phyloP scores from a whole-genome alignment of 2,113 vertebrate species.

The Dicentrarchus labrax region DNA sequence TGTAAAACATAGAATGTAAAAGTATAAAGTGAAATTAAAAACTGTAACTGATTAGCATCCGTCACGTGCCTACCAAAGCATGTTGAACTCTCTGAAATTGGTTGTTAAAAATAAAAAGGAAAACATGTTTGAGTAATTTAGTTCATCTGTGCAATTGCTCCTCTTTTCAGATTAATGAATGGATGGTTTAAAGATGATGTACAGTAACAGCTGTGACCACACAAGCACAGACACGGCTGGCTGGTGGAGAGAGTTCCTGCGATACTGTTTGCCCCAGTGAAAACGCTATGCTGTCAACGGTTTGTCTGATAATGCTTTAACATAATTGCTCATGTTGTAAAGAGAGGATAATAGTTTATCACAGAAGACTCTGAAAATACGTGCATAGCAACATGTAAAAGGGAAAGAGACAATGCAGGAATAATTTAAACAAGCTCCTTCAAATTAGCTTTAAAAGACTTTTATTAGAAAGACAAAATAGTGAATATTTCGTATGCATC shows the following conservation, averaged over 20 bases:
- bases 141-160: slow-evolving; percentile 43
- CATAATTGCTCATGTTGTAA: background rate
- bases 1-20: background rate
- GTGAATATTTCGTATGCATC: no score
- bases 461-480: background rate
- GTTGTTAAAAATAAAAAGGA: slow-evolving; percentile 65
- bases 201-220: slow-evolving; percentile 61
- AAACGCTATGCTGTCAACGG: background rate
- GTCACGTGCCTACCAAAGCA: background rate
- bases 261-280: background rate
- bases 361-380: background rate
- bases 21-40: background rate
- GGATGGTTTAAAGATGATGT: slow-evolving; percentile 49
- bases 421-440: background rate
- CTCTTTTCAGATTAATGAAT: slow-evolving; percentile 49
- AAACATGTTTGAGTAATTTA: slow-evolving; percentile 45
- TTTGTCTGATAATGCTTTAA: background rate
- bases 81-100: slow-evolving; percentile 20
- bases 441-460: background rate
- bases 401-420: background rate
- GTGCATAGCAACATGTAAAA: background rate
- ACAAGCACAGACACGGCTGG: slow-evolving; percentile 9
- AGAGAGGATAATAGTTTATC: background rate
- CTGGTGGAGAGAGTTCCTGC: background rate
- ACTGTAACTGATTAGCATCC: slow-evolving; percentile 11